Base-by-base conservation (phyloP, 2,888 invertebrate genomes). In the Erpobdella octoculata region DNA sequence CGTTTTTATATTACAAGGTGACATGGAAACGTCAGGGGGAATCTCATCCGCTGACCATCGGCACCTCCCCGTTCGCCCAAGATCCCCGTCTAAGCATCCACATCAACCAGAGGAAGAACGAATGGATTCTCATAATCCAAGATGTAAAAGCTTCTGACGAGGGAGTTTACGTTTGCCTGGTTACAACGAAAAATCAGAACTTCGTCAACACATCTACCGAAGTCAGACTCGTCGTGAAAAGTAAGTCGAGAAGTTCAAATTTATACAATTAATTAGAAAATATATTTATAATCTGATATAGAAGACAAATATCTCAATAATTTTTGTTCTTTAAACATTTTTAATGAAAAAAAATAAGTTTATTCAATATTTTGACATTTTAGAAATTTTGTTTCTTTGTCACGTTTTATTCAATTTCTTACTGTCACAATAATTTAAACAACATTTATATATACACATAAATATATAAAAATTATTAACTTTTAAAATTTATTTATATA, bases 41-140 rank as follows among this genome's bases (percentile, higher is more conserved):
- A 38, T 62, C 48, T n/a, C 71, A 71, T 38, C 71, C 71, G 5
- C 35, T 71, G 31, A 71, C 71, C 25, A 71, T 71, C 18, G 71
- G 71, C 28, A 41, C 41, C 0, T 36, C 37, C 9, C 33, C 66
- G 1, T 71, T 71, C 58, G 66, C 67, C 15, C 37, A n/a, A 8
- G 71, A 67, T 31, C 35, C 66, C n/a, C 71, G 71, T 37, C 58
- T 71, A 37, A 67, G 38, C 67, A 59, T 71, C 31, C 25, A 71
- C 58, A 38, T 31, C 41, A 59, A 71, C 67, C 71, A 58, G 46
- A 21, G 35, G 41, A 67, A 25, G 33, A 58, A 53, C 36, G 53
- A 66, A 41, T 71, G 62, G 64, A 33, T 38, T 2, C 64, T 71
- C 71, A 64, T 64, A 37, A 71, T 64, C 15, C 67, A 65, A 31